Percentiles rank a stretch among this genome's conserved stretches.
Evolutionary conservation across 2,113 vertebrate genomes (phyloP).

Genomic region (Percopsis transmontana): DNA sequence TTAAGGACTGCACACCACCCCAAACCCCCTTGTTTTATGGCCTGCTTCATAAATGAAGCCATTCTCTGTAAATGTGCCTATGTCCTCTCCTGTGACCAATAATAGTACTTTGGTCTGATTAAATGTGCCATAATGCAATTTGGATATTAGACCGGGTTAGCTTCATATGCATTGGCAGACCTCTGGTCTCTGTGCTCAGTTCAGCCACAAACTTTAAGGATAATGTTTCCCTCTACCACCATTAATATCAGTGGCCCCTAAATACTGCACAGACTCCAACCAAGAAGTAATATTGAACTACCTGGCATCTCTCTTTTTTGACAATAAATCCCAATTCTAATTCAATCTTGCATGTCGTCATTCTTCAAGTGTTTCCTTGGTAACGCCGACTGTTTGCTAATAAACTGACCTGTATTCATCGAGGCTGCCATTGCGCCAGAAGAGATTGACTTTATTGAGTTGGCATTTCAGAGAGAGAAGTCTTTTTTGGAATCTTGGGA

Average conservation of each 20-base stretch:
- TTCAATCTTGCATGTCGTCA: slow-evolving; percentile 58
- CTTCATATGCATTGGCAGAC: slow-evolving; percentile 62
- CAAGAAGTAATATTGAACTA: slow-evolving; percentile 63
- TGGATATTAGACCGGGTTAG: slow-evolving; percentile 64
- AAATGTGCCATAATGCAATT: slow-evolving; percentile 67
- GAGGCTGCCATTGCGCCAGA: slow-evolving; percentile 39
- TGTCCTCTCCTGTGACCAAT: slow-evolving; percentile 73
- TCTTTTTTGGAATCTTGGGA: slow-evolving; percentile 7
- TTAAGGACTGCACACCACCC: slow-evolving; percentile 51
- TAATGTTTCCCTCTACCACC: slow-evolving; percentile 69
- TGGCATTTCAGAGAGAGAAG: slow-evolving; percentile 26
- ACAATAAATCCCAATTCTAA: slow-evolving; percentile 66
- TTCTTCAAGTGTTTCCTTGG: slow-evolving; percentile 66
- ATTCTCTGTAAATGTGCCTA: slow-evolving; percentile 66
- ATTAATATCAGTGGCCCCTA: slow-evolving; percentile 68
- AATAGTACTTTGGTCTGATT: slow-evolving; percentile 54
- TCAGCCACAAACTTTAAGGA: slow-evolving; percentile 51
- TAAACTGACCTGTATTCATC: slow-evolving; percentile 45
- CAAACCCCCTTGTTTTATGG: slow-evolving; percentile 63
- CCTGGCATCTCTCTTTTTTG: slow-evolving; percentile 68
- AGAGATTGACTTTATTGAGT: slow-evolving; percentile 48
- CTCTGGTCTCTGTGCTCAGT: slow-evolving; percentile 54
- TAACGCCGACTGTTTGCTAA: slow-evolving; percentile 68
- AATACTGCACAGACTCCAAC: slow-evolving; percentile 51
- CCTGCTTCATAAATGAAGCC: slow-evolving; percentile 76